Evolutionary conservation across 2,888 invertebrate species (phyloP).

Genomic region (Oligia latruncula): DNA sequence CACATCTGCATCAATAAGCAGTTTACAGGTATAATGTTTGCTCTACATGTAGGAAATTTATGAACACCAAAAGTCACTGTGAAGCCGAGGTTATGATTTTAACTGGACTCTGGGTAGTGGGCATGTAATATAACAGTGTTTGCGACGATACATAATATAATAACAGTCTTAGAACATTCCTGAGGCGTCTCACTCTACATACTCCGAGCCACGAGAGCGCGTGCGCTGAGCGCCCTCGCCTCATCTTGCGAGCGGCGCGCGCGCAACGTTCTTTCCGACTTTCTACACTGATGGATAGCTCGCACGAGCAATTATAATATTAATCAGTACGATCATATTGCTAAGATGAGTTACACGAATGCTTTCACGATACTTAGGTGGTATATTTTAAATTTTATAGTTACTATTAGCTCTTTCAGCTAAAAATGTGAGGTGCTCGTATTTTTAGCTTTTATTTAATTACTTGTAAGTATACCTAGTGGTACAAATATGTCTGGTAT

Average conservation of each 20-base stretch:
- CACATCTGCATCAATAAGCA: not conserved
- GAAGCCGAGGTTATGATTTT: conserved; percentile 6
- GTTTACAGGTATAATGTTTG: not conserved
- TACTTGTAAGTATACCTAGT: not conserved
- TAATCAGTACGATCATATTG: conserved; percentile 88
- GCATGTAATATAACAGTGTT: conserved; percentile 45
- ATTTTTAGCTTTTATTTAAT: not conserved
- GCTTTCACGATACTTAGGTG: conserved; percentile 79
- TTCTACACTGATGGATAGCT: conserved; percentile 89
- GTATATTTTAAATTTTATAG: conserved; percentile 26
- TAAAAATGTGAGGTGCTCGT: not conserved
- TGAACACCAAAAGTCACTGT: conserved; percentile 15
- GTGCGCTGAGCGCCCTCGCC: conserved; percentile 69
- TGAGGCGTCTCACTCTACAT: conserved; percentile 86
- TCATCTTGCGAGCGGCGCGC: conserved; percentile 73
- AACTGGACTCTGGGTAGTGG: conserved; percentile 35
- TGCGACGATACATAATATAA: conserved; percentile 53
- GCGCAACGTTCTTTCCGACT: conserved; percentile 85
- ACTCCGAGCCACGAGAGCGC: conserved; percentile 80
- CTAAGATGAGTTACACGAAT: conserved; percentile 83
- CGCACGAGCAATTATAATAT: conserved; percentile 89
- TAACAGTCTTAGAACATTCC: conserved; percentile 74
- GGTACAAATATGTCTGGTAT: not conserved
- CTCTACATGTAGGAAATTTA: not conserved
- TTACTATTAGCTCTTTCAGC: conserved; percentile 22